Percentiles rank a stretch among this genome's conserved stretches.
phyloP scores from a whole-genome alignment of 1,140 invertebrate species.

The Neocloeon triangulifer region DNA sequence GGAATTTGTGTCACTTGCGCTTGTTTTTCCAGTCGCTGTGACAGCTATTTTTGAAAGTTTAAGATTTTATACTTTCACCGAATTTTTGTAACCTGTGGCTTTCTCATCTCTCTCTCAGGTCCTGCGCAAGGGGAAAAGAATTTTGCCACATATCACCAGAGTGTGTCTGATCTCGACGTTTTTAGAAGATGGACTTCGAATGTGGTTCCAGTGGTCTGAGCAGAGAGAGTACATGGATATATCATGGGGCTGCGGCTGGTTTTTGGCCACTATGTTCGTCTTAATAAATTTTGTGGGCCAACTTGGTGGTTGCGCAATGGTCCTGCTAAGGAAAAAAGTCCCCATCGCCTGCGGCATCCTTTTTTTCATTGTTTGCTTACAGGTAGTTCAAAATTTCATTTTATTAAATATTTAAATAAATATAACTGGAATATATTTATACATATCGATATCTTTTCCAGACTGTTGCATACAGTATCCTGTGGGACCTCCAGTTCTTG shows the following conservation, averaged over 20 bases:
- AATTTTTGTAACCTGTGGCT: neutral
- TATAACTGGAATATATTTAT: constrained; percentile 1
- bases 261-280: constrained; percentile 81
- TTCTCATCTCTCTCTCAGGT: constrained; percentile 31
- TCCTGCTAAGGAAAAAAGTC: constrained; percentile 81
- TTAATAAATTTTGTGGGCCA: constrained; percentile 88
- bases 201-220: constrained; percentile 98
- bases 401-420: constrained; percentile 1
- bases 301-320: constrained; percentile 86
- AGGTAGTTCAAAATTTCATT: constrained; percentile 29
- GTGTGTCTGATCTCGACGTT: constrained; percentile 98
- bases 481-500: constrained; percentile 96
- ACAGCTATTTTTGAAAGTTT: too few species aligned
- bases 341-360: constrained; percentile 81
- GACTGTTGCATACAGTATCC: constrained; percentile 92
- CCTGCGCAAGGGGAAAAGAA: constrained; percentile 73
- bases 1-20: too few species aligned
- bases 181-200: constrained; percentile 94
- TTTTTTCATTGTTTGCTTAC: constrained; percentile 88
- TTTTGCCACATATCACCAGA: constrained; percentile 85
- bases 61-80: neutral
- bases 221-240: constrained; percentile 96
- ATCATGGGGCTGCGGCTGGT: constrained; percentile 91
- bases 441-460: constrained; percentile 25
- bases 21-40: too few species aligned